Conservation (phyloP, 2,888 invertebrate species). For the Limnephilus marmoratus region DNA sequence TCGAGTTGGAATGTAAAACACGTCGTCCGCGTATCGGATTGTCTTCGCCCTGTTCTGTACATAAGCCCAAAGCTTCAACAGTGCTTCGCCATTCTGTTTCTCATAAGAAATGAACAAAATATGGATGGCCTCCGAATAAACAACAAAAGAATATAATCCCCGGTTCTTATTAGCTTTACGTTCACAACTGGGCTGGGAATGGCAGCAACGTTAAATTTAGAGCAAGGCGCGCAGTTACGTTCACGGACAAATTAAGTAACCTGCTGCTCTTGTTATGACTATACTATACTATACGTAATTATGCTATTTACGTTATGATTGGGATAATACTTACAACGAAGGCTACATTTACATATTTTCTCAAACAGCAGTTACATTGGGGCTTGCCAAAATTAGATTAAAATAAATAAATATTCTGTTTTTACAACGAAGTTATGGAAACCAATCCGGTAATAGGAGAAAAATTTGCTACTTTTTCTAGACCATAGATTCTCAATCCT, state of each 20-base stretch:
- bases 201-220: background rate
- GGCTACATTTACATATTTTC: background rate
- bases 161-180: background rate
- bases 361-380: background rate
- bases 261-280: background rate
- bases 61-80: background rate
- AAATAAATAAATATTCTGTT: background rate
- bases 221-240: background rate
- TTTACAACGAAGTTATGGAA: background rate
- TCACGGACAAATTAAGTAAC: background rate
- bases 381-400: background rate
- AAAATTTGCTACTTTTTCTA: background rate
- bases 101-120: background rate
- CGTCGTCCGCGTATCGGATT: background rate
- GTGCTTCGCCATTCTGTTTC: background rate
- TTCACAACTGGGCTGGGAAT: background rate
- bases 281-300: no score
- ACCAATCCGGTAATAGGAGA: background rate
- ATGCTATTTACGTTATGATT: background rate
- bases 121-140: background rate
- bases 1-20: background rate
- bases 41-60: background rate
- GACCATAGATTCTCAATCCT: no score
- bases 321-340: background rate
- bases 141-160: background rate